A percentile compares a stretch with the other conserved stretches of the same genome.
Conservation (phyloP, 1,140 invertebrate genomes). For the Drosophila cardini region DNA sequence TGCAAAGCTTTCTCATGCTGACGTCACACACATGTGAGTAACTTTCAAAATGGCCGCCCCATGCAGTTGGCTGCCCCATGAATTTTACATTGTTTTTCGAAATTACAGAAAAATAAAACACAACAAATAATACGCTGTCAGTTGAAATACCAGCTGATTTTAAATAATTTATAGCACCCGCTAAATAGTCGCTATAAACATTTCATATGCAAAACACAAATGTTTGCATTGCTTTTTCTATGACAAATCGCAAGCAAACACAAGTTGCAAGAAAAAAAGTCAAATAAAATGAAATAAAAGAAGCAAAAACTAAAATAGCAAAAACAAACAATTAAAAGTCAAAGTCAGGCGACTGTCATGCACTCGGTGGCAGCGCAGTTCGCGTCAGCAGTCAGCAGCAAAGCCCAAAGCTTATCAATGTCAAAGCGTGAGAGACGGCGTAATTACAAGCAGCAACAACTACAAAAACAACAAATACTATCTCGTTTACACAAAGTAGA, state of each 20-base stretch:
- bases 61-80: constrained; percentile 29
- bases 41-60: constrained; percentile 41
- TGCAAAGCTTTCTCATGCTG: constrained; percentile 43
- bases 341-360: constrained; percentile 60
- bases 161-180: constrained; percentile 13
- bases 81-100: constrained; percentile 14
- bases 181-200: constrained; percentile 4
- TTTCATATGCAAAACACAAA: constrained; percentile 24
- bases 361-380: constrained; percentile 31
- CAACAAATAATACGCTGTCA: constrained; percentile 3
- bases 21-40: constrained; percentile 48
- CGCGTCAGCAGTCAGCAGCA: constrained; percentile 14
- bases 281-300: constrained; percentile 16
- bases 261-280: constrained; percentile 28
- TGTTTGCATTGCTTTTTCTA: constrained; percentile 26
- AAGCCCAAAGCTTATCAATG: constrained; percentile 64
- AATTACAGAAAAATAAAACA: no score
- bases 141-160: constrained; percentile 17
- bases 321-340: constrained; percentile 44
- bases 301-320: constrained; percentile 10
- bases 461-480: constrained; percentile 18
- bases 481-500: constrained; percentile 46
- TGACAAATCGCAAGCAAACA: constrained; percentile 34
- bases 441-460: constrained; percentile 47
- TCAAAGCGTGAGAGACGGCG: constrained; percentile 53